Base-by-base conservation (phyloP, 2,888 invertebrate species). In the Litoditis marina region DNA sequence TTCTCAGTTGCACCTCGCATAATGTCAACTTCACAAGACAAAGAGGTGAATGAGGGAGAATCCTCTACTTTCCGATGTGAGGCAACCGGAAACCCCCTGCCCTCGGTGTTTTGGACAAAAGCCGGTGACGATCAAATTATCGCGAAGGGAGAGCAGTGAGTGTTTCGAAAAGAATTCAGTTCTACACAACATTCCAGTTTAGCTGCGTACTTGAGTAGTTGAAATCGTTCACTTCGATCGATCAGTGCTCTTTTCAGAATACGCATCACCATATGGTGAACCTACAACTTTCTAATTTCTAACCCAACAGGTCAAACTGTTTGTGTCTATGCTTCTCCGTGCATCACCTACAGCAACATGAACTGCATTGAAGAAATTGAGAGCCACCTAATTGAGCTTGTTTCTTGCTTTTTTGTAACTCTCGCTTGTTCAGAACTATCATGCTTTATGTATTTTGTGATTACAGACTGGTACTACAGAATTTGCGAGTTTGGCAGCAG, bases 1-100 rank as follows among this genome's bases (percentile, higher is more conserved):
- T 28, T 68, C 77, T 46, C 67, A 78, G 78, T 73, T 54, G 74
- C 63, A 11, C 73, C 78, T 16, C 69, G 76, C 7, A 77, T 79
- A 28, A 74, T 78, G 69, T 75, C 78, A 7, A 74, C 76, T 5
- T 54, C 68, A 28, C 78, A 78, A 62, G 76, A 73, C 22, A 71
- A 71, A 56, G 78, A 77, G 62, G 79, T 77, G 13, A 74, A 76
- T 42, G 71, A 73, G 30, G 79, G 78, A 0, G 79, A 78, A 27
- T 55, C 71, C 19, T 74, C 71, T 13, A 68, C 75, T 44, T 78
- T 79, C 63, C 70, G 73, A 16, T 78, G 79, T 59, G 78, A 77
- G 28, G 74, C 79, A 13, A 53, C 67, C 5, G 76, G 79, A n/a
- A 79, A 79, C 58, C 79, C 79, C 6, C 51, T 62, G 1, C 79